Evolutionary conservation across 2,797 vertebrate genomes (phyloP).

Genomic region (Perodicticus potto): DNA sequence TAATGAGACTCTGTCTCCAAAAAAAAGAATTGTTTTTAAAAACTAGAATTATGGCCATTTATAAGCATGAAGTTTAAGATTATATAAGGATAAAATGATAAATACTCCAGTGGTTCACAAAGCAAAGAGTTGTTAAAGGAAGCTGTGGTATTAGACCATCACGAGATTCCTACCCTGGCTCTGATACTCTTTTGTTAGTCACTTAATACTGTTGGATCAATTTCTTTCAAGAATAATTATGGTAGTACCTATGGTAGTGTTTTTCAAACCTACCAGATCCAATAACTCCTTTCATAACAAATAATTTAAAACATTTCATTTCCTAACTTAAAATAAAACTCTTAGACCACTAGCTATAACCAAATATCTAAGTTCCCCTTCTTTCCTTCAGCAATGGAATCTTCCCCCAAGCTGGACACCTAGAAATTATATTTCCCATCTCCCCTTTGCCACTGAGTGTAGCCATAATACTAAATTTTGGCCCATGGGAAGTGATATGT

Average conservation of each 20-base stretch:
- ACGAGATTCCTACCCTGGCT: background rate
- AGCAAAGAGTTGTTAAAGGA: background rate
- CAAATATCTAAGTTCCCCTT: background rate
- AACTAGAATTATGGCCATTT: background rate
- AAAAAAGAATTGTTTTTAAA: background rate
- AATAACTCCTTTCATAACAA: background rate
- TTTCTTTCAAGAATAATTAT: background rate
- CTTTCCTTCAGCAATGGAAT: background rate
- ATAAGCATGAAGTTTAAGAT: background rate
- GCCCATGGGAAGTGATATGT: background rate
- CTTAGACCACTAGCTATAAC: background rate
- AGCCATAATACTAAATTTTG: background rate
- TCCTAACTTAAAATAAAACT: background rate
- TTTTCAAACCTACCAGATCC: background rate
- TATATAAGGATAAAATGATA: background rate
- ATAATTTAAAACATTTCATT: background rate
- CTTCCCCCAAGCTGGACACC: no score
- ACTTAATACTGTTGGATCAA: background rate
- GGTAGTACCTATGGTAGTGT: background rate
- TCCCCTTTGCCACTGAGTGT: background rate
- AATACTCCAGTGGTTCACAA: background rate
- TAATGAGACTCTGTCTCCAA: no score
- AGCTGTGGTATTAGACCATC: background rate
- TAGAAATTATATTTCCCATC: background rate
- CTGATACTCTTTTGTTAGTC: background rate